These are phyloP conservation scores for Drosophila bocqueti DNA, from an alignment of 1,140 invertebrate genomes.

Conservation along the genomic window DNA sequence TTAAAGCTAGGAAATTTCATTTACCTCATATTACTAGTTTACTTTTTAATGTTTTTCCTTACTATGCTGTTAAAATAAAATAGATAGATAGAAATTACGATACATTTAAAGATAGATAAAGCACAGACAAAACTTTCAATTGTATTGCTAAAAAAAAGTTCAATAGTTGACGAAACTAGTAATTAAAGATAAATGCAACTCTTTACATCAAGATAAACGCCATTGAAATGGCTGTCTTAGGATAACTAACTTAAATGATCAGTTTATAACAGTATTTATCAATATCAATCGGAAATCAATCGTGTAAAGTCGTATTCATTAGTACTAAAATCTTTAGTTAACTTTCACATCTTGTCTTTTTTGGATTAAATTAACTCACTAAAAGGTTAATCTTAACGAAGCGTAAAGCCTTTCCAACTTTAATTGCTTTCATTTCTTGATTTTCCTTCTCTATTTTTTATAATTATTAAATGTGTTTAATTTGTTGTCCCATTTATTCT, in stretches of 20 bases:
- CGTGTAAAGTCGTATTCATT: neutral
- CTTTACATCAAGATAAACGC: neutral
- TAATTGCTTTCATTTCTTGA: neutral
- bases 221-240: neutral
- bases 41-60: neutral
- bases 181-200: neutral
- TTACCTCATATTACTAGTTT: neutral
- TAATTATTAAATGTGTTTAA: neutral
- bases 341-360: neutral
- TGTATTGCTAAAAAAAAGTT: neutral
- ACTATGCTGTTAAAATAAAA: neutral
- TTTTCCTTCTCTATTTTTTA: neutral
- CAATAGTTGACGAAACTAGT: neutral
- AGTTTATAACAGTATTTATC: neutral
- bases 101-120: neutral
- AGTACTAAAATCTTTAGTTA: neutral
- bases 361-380: neutral
- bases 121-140: neutral
- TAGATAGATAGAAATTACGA: neutral
- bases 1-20: neutral
- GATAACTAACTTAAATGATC: neutral
- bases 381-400: neutral
- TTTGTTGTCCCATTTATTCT: conserved; percentile 8
- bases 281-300: neutral
- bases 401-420: no score